Evolutionary conservation across 2,113 vertebrate species (phyloP).

Genomic region (Pteruthius melanotis): DNA sequence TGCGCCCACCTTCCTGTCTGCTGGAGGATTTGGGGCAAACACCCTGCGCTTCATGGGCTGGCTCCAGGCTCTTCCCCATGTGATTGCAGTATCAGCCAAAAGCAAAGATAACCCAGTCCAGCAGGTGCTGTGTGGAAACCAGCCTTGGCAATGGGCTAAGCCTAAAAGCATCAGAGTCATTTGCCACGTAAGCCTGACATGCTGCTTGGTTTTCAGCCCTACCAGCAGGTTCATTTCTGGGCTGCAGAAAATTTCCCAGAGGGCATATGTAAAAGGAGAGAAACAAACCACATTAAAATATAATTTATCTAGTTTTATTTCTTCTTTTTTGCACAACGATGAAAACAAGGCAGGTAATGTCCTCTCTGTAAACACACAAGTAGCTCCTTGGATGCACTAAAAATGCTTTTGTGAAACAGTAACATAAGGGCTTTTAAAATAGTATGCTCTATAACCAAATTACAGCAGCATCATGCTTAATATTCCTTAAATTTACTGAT

Average conservation of each 20-base stretch:
- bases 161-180: neutral
- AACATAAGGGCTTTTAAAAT: neutral
- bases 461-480: neutral
- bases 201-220: neutral
- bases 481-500: neutral
- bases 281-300: neutral
- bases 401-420: neutral
- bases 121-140: neutral
- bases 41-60: neutral
- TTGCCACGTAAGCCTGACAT: neutral
- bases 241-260: neutral
- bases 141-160: neutral
- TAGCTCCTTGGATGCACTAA: neutral
- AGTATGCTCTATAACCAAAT: neutral
- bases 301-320: neutral
- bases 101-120: neutral
- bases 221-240: neutral
- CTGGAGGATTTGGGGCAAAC: neutral
- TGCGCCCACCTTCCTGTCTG: rapidly evolving
- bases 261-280: neutral
- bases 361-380: neutral
- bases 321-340: neutral
- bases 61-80: neutral
- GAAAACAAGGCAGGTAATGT: neutral
- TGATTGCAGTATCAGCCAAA: neutral